Percentiles rank a stretch among this genome's conserved stretches.
These are phyloP conservation scores for Drosophila melanica DNA, from an alignment of 1,140 invertebrate species.

Conservation along the genomic window DNA sequence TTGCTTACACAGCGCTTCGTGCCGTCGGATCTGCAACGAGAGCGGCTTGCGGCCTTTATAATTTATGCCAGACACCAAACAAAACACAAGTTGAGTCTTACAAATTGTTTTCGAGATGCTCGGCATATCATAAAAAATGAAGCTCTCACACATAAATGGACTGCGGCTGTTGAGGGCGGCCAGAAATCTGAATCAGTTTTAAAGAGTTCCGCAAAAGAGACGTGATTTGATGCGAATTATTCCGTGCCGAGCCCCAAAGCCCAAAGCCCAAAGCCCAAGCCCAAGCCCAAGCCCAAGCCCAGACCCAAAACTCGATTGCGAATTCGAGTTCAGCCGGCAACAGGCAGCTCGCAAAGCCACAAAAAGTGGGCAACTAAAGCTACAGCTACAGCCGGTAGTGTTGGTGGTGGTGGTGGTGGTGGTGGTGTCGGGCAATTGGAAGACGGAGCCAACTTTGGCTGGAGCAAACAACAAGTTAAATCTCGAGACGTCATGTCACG, in stretches of 20 bases:
- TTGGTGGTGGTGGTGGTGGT: background rate
- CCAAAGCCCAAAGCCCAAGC: background rate
- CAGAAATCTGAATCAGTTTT: slow-evolving; percentile 72
- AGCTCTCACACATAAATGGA: slow-evolving; percentile 30
- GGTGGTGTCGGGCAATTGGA: slow-evolving; percentile 14
- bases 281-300: slow-evolving; percentile 5
- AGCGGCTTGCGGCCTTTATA: slow-evolving; percentile 70
- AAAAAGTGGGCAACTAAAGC: slow-evolving; percentile 60
- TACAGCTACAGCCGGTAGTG: slow-evolving; percentile 39
- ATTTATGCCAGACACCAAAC: slow-evolving; percentile 78
- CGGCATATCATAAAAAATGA: slow-evolving; percentile 60
- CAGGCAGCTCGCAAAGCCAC: slow-evolving; percentile 56
- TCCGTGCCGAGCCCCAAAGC: slow-evolving; percentile 49
- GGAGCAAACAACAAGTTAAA: slow-evolving; percentile 68
- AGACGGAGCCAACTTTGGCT: slow-evolving; percentile 15
- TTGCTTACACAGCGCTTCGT: slow-evolving; percentile 39
- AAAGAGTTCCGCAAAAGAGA: slow-evolving; percentile 70
- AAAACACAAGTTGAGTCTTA: slow-evolving; percentile 69
- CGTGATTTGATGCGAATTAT: slow-evolving; percentile 80
- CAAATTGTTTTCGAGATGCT: slow-evolving; percentile 78
- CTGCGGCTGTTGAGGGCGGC: slow-evolving; percentile 26
- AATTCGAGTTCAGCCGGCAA: slow-evolving; percentile 35
- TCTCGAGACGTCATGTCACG: slow-evolving; percentile 79
- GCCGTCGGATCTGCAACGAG: slow-evolving; percentile 9
- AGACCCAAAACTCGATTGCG: slow-evolving; percentile 3